phyloP scores from a whole-genome alignment of 2,113 vertebrate species.

The Peucedramus taeniatus region DNA sequence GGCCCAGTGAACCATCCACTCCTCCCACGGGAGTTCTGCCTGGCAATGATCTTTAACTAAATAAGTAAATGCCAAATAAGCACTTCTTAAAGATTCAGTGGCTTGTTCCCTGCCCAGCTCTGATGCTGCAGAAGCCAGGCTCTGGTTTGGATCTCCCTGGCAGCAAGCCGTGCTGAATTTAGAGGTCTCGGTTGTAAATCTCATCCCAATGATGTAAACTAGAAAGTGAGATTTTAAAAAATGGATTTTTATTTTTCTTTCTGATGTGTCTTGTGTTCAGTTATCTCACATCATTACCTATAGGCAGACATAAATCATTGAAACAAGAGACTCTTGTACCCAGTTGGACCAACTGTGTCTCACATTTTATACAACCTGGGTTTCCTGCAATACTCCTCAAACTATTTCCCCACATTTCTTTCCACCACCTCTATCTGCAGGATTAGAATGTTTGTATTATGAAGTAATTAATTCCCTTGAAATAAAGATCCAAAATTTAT shows the following conservation, averaged over 20 bases:
- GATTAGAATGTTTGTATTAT: neutral
- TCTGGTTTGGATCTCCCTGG: neutral
- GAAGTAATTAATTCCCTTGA: neutral
- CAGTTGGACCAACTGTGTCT: neutral
- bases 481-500: neutral
- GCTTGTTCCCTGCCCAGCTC: conserved; percentile 16
- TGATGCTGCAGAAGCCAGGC: neutral
- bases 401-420: neutral
- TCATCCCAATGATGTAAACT: neutral
- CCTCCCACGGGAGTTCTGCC: conserved; percentile 73
- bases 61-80: conserved; percentile 73
- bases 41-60: conserved; percentile 79
- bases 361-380: neutral
- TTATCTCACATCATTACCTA: neutral
- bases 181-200: neutral
- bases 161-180: neutral
- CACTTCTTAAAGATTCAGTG: conserved; percentile 60
- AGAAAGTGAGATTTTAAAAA: neutral
- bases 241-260: neutral
- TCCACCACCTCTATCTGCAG: neutral
- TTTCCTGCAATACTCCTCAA: neutral
- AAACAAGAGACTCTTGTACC: neutral
- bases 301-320: neutral
- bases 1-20: conserved; percentile 74
- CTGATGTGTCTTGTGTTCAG: neutral